Evolutionary conservation across 2,888 invertebrate species (phyloP), one percentile per base, ranked within the genome.

Genomic region (Pseudeuparius sepicola): DNA sequence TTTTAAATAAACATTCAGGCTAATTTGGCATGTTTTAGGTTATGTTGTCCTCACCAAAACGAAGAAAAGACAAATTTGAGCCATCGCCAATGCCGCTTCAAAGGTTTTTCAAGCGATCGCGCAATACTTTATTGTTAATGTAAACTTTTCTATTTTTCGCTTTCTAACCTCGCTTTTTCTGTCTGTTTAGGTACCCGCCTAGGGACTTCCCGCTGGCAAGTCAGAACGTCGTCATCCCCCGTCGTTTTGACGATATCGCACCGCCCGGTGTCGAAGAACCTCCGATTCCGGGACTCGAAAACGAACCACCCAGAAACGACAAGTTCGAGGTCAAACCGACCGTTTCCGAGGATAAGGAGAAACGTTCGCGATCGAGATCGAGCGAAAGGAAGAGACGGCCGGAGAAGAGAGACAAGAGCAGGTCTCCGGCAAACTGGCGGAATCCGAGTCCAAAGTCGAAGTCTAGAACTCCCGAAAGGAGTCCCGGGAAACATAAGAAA

Each of bases 271-370:
- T 75, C 2, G 70, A 70, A 38, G 73, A 75, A 50, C 73, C 75
- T 4, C 68, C 73, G 1, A 68, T 71, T 12, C 74, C 73, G 23
- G 75, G 75, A 14, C 70, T 71, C 51, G 75, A 75, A 51, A 66
- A 67, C 14, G 65, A 70, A 2, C 67, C 50, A 1, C 46, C 44
- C 10, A 47, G 48, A 2, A 43, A 46, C 9, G 44, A 46, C 20
- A 42, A 47, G 24, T 45, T 41, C 24, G 44, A 44, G 3, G 36
- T 18, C 10, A 31, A 31, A 31, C 28, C 13, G 24, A 26, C 14
- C 43, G 40, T 9, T 37, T 41, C 4, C 45, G 35, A 40, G 40
- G n/a, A 16, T 5, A 16, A 26, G 34, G 24, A 40, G 13, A 39
- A 20, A 23, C 39, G 29, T 17, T 24, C 34, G 16, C 39, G 40